phyloP scores from a whole-genome alignment of 1,140 invertebrate genomes.

The Armadillidium nasatum region DNA sequence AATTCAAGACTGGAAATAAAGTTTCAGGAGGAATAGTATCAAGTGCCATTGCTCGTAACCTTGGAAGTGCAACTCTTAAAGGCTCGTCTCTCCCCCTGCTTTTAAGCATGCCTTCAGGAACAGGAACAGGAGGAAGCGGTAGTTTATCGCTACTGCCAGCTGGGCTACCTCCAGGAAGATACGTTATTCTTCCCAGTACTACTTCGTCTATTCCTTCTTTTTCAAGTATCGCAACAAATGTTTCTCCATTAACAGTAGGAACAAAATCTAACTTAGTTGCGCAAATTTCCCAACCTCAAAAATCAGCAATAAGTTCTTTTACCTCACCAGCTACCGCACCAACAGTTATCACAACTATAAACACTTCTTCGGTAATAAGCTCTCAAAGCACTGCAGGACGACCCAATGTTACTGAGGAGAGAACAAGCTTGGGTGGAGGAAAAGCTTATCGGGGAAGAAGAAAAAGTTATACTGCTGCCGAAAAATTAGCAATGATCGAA shows the following conservation, averaged over 20 bases:
- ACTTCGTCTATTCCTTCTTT: conserved; percentile 22
- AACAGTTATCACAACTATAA: no score
- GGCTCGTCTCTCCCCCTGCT: conserved; percentile 39
- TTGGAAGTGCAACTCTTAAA: conserved; percentile 26
- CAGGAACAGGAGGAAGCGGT: conserved; percentile 13
- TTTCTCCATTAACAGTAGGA: background rate
- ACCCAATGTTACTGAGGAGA: no score
- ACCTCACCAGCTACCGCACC: no score
- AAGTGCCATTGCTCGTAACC: conserved; percentile 20
- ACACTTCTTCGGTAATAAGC: no score
- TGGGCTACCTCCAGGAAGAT: conserved; percentile 40
- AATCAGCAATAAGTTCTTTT: no score
- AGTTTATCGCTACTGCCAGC: conserved; percentile 41
- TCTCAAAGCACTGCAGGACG: no score
- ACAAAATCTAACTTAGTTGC: no score
- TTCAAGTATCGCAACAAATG: conserved; percentile 5
- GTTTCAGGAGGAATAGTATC: no score
- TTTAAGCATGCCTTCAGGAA: conserved; percentile 38
- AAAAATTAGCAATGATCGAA: conserved; percentile 44
- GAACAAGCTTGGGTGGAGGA: conserved; percentile 1
- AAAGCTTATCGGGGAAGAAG: background rate
- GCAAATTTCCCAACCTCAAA: no score
- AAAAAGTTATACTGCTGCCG: conserved; percentile 21
- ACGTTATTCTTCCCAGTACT: conserved; percentile 42
- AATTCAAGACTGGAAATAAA: no score